Base-by-base conservation (phyloP, 2,113 vertebrate species). In the Oxyura jamaicensis region DNA sequence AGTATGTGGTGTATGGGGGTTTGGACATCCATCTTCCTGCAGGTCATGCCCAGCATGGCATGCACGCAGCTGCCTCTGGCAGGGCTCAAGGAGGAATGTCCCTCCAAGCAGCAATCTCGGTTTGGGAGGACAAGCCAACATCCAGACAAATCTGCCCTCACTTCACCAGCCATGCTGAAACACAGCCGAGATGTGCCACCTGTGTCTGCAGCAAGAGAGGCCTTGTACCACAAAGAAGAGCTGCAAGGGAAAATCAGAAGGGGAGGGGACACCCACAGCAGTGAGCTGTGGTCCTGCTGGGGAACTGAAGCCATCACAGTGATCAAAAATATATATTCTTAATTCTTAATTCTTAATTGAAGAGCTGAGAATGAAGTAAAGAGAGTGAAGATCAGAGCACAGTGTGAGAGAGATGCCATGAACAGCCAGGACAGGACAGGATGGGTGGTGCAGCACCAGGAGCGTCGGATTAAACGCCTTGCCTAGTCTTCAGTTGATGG, bases 181-280 rank as follows among this genome's bases (percentile, higher is more conserved):
- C 0, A 1, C 39, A 72, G 72, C 42, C 21, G 0, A 13, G 46
- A 63, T 7, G 9, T 65, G 46, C 39, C 39, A 66, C 60, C 13
- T 62, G 18, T 6, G 21, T 26, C 52, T 59, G 36, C 62, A 75
- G 58, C 8, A 31, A 28, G 33, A 26, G 29, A 72, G 0, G 0
- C 29, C 35, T 60, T 6, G n/a, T 35, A 25, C 21, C 58, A 60
- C 26, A 26, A 65, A 41, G 53, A 76, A 80, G 31, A n/a, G 18
- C 29, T 60, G 62, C n/a, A n/a, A n/a, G n/a, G n/a, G n/a, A n/a
- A n/a, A n/a, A n/a, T n/a, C n/a, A n/a, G n/a, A n/a, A n/a, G n/a
- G n/a, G n/a, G n/a, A n/a, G n/a, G n/a, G n/a, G n/a, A n/a, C n/a
- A n/a, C n/a, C n/a, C n/a, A n/a, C n/a, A n/a, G n/a, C n/a, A n/a